Conservation (phyloP, 1,140 invertebrate genomes). For the Ooceraea biroi region DNA sequence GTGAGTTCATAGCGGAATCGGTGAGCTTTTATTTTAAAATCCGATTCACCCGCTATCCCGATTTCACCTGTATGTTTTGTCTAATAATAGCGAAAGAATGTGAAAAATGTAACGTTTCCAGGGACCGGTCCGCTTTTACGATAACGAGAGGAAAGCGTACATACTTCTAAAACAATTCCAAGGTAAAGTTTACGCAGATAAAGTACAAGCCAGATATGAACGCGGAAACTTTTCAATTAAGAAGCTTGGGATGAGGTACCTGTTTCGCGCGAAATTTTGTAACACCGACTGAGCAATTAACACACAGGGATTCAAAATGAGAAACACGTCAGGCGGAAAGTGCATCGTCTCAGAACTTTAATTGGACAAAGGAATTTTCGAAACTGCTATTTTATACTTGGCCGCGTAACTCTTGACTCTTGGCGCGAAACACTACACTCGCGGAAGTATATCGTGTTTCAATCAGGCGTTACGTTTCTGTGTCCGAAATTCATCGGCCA, state of each 20-base stretch:
- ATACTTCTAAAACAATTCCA: conserved; percentile 98
- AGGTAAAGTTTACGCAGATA: conserved; percentile 87
- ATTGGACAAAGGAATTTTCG: background rate
- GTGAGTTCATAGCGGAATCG: conserved; percentile 40
- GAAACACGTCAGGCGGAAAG: background rate
- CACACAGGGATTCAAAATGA: background rate
- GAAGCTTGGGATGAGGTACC: background rate
- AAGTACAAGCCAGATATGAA: no score
- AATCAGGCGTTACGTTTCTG: no score
- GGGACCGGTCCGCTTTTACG: conserved; percentile 97
- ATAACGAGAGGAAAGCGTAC: conserved; percentile 97
- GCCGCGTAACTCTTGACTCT: no score
- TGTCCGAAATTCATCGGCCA: no score
- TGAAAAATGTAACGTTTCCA: conserved; percentile 79
- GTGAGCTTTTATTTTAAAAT: conserved; percentile 56
- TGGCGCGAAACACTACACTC: no score
- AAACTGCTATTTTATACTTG: no score
- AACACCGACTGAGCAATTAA: background rate
- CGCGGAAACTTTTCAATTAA: background rate
- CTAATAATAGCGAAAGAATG: conserved; percentile 15
- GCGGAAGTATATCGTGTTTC: no score
- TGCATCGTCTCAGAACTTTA: background rate
- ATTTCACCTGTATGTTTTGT: background rate
- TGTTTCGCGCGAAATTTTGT: background rate
- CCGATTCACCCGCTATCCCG: conserved; percentile 15